phyloP scores from a whole-genome alignment of 2,113 vertebrate species.

The Callithrix jacchus region DNA sequence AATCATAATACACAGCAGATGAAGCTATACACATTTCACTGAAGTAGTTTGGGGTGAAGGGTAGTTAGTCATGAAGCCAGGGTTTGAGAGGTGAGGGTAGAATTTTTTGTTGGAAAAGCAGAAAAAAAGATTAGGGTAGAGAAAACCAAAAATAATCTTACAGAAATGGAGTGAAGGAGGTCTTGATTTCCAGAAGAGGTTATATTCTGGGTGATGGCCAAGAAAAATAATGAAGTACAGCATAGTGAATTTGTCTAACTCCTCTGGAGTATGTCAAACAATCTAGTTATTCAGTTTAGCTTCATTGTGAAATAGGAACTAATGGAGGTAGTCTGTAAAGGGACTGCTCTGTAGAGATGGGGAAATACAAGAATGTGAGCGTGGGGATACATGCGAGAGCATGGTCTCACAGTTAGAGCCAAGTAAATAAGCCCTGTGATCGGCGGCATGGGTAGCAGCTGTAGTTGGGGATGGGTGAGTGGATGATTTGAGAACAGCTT shows the following conservation, averaged over 20 bases:
- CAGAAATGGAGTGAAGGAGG: not conserved
- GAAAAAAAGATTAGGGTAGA: not conserved
- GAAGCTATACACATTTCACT: not conserved
- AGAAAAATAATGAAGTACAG: not conserved
- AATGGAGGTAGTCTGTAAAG: not conserved
- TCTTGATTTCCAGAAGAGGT: not conserved
- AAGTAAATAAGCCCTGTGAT: not conserved
- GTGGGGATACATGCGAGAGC: accelerated
- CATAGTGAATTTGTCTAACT: not conserved
- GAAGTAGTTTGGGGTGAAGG: not conserved
- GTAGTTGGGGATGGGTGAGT: not conserved
- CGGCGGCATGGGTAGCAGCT: not conserved
- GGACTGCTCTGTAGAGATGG: not conserved
- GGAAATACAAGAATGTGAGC: not conserved
- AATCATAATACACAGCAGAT: not conserved
- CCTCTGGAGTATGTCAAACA: not conserved
- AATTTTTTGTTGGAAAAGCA: not conserved
- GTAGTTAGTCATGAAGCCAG: not conserved
- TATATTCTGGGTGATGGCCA: not conserved
- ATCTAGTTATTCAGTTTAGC: not conserved
- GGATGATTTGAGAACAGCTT: accelerated
- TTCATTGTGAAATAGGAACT: not conserved
- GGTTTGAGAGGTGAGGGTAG: not conserved
- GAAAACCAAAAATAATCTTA: not conserved
- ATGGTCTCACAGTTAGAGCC: not conserved